Evolutionary conservation across 1,140 invertebrate genomes (phyloP), one percentile per base, ranked within the genome.

Genomic region (Nebria ingens): DNA sequence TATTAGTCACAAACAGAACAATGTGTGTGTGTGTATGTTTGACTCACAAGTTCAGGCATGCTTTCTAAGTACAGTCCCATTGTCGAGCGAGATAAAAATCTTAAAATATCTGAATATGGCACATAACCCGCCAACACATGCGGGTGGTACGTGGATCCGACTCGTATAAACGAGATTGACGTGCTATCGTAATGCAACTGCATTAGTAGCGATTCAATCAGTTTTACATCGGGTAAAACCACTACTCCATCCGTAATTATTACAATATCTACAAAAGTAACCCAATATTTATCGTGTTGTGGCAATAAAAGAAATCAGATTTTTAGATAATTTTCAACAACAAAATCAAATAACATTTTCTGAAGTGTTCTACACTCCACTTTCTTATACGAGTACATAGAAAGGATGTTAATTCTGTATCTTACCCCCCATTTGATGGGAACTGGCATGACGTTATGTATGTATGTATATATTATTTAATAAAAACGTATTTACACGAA

Each of bases 161-260:
- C 74, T 65, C 88, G 85, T 51, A 92, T 71, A 70, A 93, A 91
- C 49, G 85, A 89, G 64, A 88, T 88, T 2, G 85, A 77, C 51
- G 90, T 83, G 19, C 86, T 87, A 62, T 80, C 83, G 62, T 82
- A 84, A 57, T 89, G 76, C 34, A 92, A 71, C 67, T 90, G 87
- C 53, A 80, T 79, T 53, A 92, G 71, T 12, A 91, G 69, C 11
- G 80, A 79, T 62, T 92, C 87, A 60, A 91, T 77, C 34, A 85
- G 76, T 60, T 80, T 79, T 20, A 82, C 78, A 68, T 90, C 86
- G 4, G 87, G 84, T 15, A 87, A 76, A 55, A 83, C 83, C n/a
- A 91, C 79, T 52, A 89, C 81, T 1, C 87, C 89, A 73, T 92
- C 89, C 13, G 87, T 87, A 53, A 92, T 79, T 38, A 92, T 77